These are phyloP conservation scores for Podarcis muralis DNA, from an alignment of 2,113 vertebrate genomes.

Conservation along the genomic window DNA sequence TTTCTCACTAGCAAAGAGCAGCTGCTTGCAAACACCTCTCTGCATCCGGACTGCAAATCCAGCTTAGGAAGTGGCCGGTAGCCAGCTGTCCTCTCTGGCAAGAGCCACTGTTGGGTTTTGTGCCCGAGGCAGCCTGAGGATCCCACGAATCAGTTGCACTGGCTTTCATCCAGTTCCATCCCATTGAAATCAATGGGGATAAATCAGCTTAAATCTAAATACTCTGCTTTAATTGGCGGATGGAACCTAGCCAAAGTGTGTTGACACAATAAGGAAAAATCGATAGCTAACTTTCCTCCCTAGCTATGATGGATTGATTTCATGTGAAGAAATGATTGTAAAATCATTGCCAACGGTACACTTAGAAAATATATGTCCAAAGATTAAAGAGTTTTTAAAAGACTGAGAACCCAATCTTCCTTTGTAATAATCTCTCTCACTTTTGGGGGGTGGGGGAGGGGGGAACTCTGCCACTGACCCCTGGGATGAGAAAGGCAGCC, in stretches of 20 bases:
- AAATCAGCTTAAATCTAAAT: conserved; percentile 30
- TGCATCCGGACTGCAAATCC: conserved; percentile 19
- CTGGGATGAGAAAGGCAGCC: background rate
- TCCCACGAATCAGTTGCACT: background rate
- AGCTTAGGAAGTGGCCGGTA: background rate
- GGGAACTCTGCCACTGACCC: background rate
- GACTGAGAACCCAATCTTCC: background rate
- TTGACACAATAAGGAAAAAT: conserved; percentile 12
- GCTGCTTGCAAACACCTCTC: conserved; percentile 30
- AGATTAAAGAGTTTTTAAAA: conserved; percentile 20
- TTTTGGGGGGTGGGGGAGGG: background rate
- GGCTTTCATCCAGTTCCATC: conserved; percentile 5
- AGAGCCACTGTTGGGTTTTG: background rate
- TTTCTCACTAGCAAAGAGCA: conserved; percentile 36
- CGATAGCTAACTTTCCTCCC: conserved; percentile 4
- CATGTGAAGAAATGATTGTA: conserved; percentile 3
- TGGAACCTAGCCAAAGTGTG: conserved; percentile 14
- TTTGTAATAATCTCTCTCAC: background rate
- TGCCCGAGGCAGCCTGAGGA: background rate
- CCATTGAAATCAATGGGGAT: background rate
- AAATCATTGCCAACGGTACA: conserved; percentile 22
- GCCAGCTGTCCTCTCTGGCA: background rate
- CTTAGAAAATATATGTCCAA: conserved; percentile 10
- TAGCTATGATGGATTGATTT: conserved; percentile 24
- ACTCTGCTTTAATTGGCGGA: background rate